Evolutionary conservation across 2,113 vertebrate species (phyloP).

Genomic region (Lepisosteus osseus): DNA sequence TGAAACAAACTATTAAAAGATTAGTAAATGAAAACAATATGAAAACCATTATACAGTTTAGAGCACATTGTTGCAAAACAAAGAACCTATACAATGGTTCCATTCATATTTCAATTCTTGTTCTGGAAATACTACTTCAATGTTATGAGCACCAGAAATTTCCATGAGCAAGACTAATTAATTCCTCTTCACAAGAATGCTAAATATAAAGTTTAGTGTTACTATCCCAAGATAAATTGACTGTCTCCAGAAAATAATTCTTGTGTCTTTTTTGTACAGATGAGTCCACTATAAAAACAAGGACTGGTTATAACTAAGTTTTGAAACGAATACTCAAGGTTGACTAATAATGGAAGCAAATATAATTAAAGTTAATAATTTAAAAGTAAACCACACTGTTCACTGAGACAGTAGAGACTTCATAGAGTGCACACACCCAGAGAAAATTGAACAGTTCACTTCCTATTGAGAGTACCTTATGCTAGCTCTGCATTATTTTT

Average conservation of each 20-base stretch:
- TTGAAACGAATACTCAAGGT: too few relatives aligned
- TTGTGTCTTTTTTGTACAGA: background rate
- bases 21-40: conserved; percentile 22
- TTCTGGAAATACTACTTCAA: too few relatives aligned
- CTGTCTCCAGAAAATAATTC: background rate
- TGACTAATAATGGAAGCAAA: too few relatives aligned
- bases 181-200: background rate
- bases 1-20: conserved; percentile 9
- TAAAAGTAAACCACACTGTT: too few relatives aligned
- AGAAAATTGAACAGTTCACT: too few relatives aligned
- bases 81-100: background rate
- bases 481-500: too few relatives aligned
- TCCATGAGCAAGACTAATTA: background rate
- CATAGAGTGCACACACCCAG: too few relatives aligned
- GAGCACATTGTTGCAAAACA: background rate
- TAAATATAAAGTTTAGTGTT: background rate
- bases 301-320: too few relatives aligned
- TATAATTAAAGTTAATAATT: too few relatives aligned
- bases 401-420: too few relatives aligned
- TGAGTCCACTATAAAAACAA: too few relatives aligned
- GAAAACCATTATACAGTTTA: background rate
- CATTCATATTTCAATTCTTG: background rate
- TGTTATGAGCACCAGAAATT: background rate
- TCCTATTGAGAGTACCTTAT: too few relatives aligned
- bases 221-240: background rate